Evolutionary conservation across 2,888 invertebrate species (phyloP).

Genomic region (Scaptomyza tumidula): DNA sequence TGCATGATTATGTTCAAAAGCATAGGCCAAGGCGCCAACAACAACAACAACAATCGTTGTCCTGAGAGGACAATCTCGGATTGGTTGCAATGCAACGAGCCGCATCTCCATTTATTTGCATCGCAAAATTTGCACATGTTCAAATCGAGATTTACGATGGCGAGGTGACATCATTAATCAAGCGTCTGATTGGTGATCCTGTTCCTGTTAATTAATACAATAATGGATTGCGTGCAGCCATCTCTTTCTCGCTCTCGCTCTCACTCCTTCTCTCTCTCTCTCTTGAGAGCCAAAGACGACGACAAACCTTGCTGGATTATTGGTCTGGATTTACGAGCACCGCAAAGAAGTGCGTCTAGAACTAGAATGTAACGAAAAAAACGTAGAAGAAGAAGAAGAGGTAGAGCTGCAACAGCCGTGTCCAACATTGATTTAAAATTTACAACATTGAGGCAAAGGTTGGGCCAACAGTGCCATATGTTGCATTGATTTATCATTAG

Average conservation of each 20-base stretch:
- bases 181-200: slow-evolving; percentile 85
- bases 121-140: slow-evolving; percentile 81
- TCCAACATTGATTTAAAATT: slow-evolving; percentile 81
- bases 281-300: slow-evolving; percentile 1
- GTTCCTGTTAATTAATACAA: slow-evolving; percentile 85
- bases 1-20: slow-evolving; percentile 70
- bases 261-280: background rate
- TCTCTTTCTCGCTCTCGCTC: background rate
- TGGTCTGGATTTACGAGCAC: slow-evolving; percentile 48
- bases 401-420: slow-evolving; percentile 26
- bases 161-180: slow-evolving; percentile 85
- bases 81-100: slow-evolving; percentile 57
- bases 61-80: slow-evolving; percentile 31
- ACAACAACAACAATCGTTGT: slow-evolving; percentile 18
- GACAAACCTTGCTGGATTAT: slow-evolving; percentile 13
- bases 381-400: background rate
- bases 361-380: slow-evolving; percentile 15
- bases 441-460: slow-evolving; percentile 78
- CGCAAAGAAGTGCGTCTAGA: slow-evolving; percentile 48
- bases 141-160: slow-evolving; percentile 85
- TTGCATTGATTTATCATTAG: slow-evolving; percentile 81
- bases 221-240: slow-evolving; percentile 82
- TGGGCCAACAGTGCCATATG: slow-evolving; percentile 75
- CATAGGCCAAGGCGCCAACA: slow-evolving; percentile 50
- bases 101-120: slow-evolving; percentile 78